Evolutionary conservation across 2,113 vertebrate genomes (phyloP).

Genomic region (Seriola aureovittata): DNA sequence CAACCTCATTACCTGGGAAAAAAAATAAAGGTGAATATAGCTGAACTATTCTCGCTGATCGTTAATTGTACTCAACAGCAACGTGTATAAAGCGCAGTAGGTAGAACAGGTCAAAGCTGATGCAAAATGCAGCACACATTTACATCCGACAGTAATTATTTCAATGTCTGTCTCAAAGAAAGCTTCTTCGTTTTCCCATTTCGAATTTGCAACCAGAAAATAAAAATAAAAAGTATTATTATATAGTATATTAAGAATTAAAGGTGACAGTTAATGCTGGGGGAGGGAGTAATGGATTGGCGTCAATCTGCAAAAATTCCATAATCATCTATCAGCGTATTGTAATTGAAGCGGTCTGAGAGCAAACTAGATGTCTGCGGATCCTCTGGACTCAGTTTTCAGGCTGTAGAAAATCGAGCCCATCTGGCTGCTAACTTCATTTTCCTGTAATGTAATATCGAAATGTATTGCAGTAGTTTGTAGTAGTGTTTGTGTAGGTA

Average conservation of each 20-base stretch:
- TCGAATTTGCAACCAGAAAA: neutral
- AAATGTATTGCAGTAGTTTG: too few species aligned
- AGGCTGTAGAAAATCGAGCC: too few species aligned
- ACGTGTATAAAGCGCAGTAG: neutral
- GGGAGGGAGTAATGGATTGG: too few species aligned
- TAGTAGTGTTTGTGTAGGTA: too few species aligned
- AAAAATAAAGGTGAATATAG: neutral
- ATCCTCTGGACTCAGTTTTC: too few species aligned
- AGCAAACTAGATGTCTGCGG: too few species aligned
- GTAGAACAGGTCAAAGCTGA: neutral
- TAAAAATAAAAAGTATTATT: neutral
- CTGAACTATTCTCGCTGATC: neutral
- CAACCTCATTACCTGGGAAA: neutral
- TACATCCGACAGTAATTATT: neutral
- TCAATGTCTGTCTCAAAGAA: neutral
- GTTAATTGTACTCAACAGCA: neutral
- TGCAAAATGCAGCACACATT: neutral
- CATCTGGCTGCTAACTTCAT: too few species aligned
- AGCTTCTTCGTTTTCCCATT: neutral
- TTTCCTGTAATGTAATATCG: too few species aligned
- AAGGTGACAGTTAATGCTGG: neutral
- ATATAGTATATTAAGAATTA: neutral
- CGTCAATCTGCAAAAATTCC: too few species aligned
- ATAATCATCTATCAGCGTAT: too few species aligned
- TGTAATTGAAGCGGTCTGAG: too few species aligned